phyloP scores from a whole-genome alignment of 2,797 vertebrate genomes.

The Oryzias dopingdopingensis region DNA sequence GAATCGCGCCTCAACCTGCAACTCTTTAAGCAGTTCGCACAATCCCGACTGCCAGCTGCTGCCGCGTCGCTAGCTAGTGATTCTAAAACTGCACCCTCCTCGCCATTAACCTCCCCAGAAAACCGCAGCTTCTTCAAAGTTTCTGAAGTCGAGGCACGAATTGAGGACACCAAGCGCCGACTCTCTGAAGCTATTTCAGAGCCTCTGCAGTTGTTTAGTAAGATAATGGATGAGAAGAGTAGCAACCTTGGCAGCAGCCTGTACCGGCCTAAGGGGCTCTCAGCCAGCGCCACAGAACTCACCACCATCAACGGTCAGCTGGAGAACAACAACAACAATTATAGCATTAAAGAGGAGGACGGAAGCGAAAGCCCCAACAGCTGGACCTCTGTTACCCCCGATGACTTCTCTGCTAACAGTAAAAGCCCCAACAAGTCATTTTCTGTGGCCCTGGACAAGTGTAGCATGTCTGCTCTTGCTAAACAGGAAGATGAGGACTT shows the following conservation, averaged over 20 bases:
- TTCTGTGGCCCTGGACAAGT: constrained; percentile 79
- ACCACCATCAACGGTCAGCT: constrained; percentile 83
- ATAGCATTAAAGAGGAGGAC: constrained; percentile 97
- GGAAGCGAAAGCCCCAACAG: constrained; percentile 75
- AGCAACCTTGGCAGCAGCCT: constrained; percentile 66
- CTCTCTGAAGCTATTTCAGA: constrained; percentile 94
- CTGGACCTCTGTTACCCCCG: constrained; percentile 43
- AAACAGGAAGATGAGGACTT: constrained; percentile 95
- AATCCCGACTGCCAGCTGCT: constrained; percentile 79
- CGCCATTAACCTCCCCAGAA: constrained; percentile 88
- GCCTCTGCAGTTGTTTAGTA: constrained; percentile 93
- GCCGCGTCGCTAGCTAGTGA: constrained; percentile 64
- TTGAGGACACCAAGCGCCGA: constrained; percentile 95
- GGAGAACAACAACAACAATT: constrained; percentile 92
- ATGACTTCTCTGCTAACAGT: constrained; percentile 27
- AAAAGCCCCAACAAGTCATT: constrained; percentile 53
- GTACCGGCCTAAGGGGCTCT: constrained; percentile 88
- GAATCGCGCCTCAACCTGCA: constrained; percentile 94
- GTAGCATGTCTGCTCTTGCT: constrained; percentile 86
- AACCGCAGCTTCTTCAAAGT: constrained; percentile 95
- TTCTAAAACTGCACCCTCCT: constrained; percentile 94
- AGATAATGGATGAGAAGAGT: constrained; percentile 95
- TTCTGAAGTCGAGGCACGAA: constrained; percentile 93
- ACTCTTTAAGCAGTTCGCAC: constrained; percentile 95
- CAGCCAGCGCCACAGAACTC: constrained; percentile 92